phyloP scores from a whole-genome alignment of 2,888 invertebrate species.

The Amiota mariae region DNA sequence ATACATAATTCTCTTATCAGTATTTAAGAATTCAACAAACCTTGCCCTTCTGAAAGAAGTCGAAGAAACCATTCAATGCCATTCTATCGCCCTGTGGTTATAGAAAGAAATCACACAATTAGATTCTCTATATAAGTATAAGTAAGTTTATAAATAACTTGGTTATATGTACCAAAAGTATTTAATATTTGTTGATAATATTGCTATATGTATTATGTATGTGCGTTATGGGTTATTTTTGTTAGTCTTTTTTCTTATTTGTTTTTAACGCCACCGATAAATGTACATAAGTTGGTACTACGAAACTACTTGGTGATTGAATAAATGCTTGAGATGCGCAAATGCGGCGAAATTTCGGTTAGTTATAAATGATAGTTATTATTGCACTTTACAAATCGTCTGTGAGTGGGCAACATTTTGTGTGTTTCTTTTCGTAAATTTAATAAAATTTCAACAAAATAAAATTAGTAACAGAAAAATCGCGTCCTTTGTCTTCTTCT shows the following conservation, averaged over 20 bases:
- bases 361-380: slow-evolving; percentile 11
- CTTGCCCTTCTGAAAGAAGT: slow-evolving; percentile 86
- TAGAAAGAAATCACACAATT: slow-evolving; percentile 10
- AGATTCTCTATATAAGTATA: background rate
- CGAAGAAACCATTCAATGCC: slow-evolving; percentile 82
- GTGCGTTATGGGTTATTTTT: slow-evolving; percentile 23
- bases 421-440: slow-evolving; percentile 1
- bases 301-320: background rate
- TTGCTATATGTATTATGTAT: slow-evolving; percentile 12
- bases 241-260: slow-evolving; percentile 1
- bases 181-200: slow-evolving; percentile 10
- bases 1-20: background rate
- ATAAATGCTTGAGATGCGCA: background rate
- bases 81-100: slow-evolving; percentile 70
- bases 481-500: slow-evolving; percentile 3
- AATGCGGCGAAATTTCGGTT: background rate
- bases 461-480: background rate
- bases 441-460: background rate
- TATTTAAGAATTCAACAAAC: slow-evolving; percentile 71
- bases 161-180: slow-evolving; percentile 19
- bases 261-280: slow-evolving; percentile 2
- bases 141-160: slow-evolving; percentile 6
- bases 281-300: no score
- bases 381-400: slow-evolving; percentile 27
- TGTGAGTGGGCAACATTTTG: slow-evolving; percentile 18